Base-by-base conservation (phyloP, 2,113 vertebrate genomes). In the Catharus bicknelli region DNA sequence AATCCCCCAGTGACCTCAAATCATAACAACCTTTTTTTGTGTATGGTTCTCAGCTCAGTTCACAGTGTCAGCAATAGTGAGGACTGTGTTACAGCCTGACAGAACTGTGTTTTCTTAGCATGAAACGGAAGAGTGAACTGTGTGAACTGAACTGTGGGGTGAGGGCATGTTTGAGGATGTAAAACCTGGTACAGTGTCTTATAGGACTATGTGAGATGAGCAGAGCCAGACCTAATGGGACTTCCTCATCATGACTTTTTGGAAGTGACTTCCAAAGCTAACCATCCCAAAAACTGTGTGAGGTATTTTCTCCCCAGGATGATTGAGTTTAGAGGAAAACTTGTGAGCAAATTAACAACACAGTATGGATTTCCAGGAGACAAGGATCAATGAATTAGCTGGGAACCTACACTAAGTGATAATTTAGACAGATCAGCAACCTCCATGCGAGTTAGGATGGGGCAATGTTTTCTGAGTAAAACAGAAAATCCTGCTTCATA, bases 31-130 rank as follows among this genome's bases (percentile, higher is more conserved):
- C 42, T 74, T 86, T 85, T 66, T 87, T 59, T 90, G 59, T 76
- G 23, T 54, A 62, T 51, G 59, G 79, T 77, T 95, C 69, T 72
- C 50, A 87, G 70, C 61, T 86, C 75, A 86, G 83, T 80, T 95
- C 79, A 91, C 43, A 58, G 55, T 88, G 85, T 96, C 92, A 95
- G 68, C 51, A 91, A 55, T 80, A 86, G 83, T 74, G 82, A 94
- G 76, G 59, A 83, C 88, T 93, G 32, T 83, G 75, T 94, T 95
- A 87, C 42, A 91, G 68, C 48, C 59, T 93, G 88, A 94, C 93
- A 91, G 92, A 80, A 48, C 21, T 30, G 63, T 94, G 90, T 74
- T 95, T 95, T 64, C 62, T 80, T 93, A 88, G 30, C 68, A 40
- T 70, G 47, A 87, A 93, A 57, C 8, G 13, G 70, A 64, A 90